phyloP scores from a whole-genome alignment of 37 sponge, comb jelly and placozoan genomes.

The Hormiphora californensis region DNA sequence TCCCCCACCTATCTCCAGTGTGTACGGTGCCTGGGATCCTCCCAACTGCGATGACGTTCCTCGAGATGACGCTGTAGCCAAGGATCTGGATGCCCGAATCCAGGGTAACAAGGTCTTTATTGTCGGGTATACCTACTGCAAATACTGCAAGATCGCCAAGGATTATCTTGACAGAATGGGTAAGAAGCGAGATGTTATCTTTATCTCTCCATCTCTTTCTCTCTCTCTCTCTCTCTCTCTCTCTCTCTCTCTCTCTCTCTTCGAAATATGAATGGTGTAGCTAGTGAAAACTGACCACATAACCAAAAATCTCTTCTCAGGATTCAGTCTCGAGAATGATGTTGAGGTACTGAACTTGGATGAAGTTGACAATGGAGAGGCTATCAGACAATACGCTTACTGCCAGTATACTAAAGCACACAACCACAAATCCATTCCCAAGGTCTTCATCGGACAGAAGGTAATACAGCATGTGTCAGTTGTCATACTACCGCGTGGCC shows the following conservation, averaged over 20 bases:
- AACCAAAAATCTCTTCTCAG: not conserved
- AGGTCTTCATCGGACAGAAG: slow-evolving; percentile 1
- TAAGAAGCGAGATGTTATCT: not conserved
- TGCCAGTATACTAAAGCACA: too few species aligned
- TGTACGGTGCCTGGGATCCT: too few species aligned
- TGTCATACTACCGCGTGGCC: too few species aligned
- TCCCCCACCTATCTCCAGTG: too few species aligned
- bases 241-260: not conserved
- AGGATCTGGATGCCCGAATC: not conserved
- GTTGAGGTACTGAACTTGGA: not conserved
- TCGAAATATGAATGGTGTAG: too few species aligned
- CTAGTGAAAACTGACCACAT: not conserved
- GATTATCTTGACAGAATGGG: not conserved
- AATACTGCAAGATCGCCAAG: not conserved
- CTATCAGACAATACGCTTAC: not conserved
- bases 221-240: not conserved
- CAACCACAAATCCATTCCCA: not conserved
- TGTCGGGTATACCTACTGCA: not conserved
- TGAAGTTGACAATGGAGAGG: not conserved
- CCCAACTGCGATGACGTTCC: too few species aligned
- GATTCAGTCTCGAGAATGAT: not conserved
- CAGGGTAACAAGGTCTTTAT: not conserved
- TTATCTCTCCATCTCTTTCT: not conserved
- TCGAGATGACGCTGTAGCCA: not conserved
- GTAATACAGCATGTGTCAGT: too few species aligned